Evolutionary conservation across 1,140 invertebrate genomes (phyloP), one percentile per base, ranked within the genome.

Genomic region (Hydropsyche tenuis): DNA sequence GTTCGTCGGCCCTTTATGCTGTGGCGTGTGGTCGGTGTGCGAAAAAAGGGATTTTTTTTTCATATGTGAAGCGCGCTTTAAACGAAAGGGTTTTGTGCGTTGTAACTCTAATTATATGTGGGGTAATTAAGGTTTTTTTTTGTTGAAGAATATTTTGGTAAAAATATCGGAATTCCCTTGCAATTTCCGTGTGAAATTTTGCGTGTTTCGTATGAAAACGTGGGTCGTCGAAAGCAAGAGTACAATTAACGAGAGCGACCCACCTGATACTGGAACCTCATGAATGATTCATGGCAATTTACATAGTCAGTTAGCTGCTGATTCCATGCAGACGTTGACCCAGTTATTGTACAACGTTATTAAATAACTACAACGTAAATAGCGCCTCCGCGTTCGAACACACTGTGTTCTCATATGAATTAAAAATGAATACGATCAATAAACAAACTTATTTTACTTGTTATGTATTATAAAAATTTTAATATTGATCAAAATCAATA

Each of bases 271-370:
- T 60, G 56, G 23, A 27, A 20, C 20, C 23, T 60, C 56, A 25
- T 60, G 56, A 60, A 60, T 60, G 56, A 60, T 60, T 25, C 56
- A 60, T 60, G 9, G 7, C 56, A 60, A 60, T 60, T 60, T 60
- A 25, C 56, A 60, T 60, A 60, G 56, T 60, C 23, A 27, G 20
- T 60, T 60, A 60, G 23, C 56, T 27, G 56, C 23, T 20, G 22
- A 20, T 60, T 14, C 12, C 56, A 60, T 9, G 25, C 56, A 60
- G 56, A 22, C 56, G 22, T 2, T 60, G 56, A 60, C 56, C 56
- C 56, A 60, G 56, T 23, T 60, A 60, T 60, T 60, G 56, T 60
- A 23, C 25, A 14, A 23, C 22, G 22, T 22, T 20, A 25, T 22
- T 60, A 18, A 60, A 60, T 23, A 60, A 23, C 48, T 37, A 37